Evolutionary conservation across 1,140 invertebrate species (phyloP), one percentile per base, ranked within the genome.

Genomic region (Drosophila ficusphila): DNA sequence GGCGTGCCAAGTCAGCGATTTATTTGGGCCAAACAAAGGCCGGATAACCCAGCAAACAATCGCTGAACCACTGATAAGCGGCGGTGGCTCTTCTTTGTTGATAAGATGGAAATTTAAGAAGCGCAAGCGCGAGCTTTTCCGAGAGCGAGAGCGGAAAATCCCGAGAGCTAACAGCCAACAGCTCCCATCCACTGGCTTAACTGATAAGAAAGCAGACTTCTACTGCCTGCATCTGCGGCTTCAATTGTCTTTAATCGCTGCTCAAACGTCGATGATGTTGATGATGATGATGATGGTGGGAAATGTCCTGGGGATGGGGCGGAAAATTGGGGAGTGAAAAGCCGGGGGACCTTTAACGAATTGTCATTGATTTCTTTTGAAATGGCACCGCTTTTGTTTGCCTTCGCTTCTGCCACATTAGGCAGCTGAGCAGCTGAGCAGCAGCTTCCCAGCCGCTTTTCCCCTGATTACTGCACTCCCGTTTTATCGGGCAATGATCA

Each of bases 351-450:
- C 73, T 83, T 83, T 78, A 83, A 75, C 79, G 71, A 82, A 88
- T 88, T 88, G 74, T 88, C 82, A 88, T 88, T 78, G 82, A 88
- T 88, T 88, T 82, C 74, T 67, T 72, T 88, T 88, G 74, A 68
- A 77, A 65, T 71, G 46, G 18, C 18, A 16, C 9, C 33, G 56
- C 77, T 34, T 82, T 82, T 88, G 81, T 82, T 75, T 71, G 44
- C 62, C 38, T 48, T 79, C 52, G 46, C 53, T 67, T 68, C 57
- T 75, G 65, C 61, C 68, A 85, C 79, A 85, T 85, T 85, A 85
- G 54, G 71, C 79, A 76, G 42, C 53, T 52, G 69, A 51, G 69
- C 34, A 21, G 57, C 23, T 34, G n/a, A n/a, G n/a, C n/a, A n/a
- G n/a, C n/a, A n/a, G n/a, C n/a, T 23, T 25, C 31, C 25, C 18